Percentiles rank a stretch among this genome's conserved stretches.
Evolutionary conservation across 1,140 invertebrate genomes (phyloP).

Genomic region (Elymnias hypermnestra): DNA sequence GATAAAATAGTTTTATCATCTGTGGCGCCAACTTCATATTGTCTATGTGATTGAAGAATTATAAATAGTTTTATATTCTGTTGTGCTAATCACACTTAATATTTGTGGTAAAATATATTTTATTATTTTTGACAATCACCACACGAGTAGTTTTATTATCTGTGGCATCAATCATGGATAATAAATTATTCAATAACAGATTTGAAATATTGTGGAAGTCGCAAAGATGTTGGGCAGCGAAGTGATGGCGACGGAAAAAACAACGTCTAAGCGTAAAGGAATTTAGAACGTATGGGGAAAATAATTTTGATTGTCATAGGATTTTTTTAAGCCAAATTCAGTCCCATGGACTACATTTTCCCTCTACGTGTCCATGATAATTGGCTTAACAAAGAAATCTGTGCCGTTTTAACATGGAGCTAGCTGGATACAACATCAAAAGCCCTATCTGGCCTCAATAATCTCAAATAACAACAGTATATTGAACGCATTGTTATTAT

Average conservation of each 20-base stretch:
- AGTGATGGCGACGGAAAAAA: constrained; percentile 46
- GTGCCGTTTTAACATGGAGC: constrained; percentile 32
- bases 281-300: constrained; percentile 52
- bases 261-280: constrained; percentile 59
- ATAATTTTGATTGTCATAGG: constrained; percentile 25
- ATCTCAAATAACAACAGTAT: constrained; percentile 24
- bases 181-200: constrained; percentile 5
- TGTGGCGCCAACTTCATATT: too few relatives aligned
- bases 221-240: constrained; percentile 47
- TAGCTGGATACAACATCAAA: constrained; percentile 39
- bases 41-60: too few relatives aligned
- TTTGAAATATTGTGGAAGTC: constrained; percentile 27
- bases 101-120: too few relatives aligned
- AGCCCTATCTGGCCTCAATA: constrained; percentile 26
- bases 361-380: constrained; percentile 41
- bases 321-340: constrained; percentile 22
- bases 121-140: too few relatives aligned
- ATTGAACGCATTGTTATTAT: constrained; percentile 47
- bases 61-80: too few relatives aligned
- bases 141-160: background rate
- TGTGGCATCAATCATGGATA: background rate
- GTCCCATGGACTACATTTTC: constrained; percentile 39
- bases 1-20: too few relatives aligned
- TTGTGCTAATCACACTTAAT: too few relatives aligned
- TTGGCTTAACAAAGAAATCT: constrained; percentile 44